Conservation (phyloP, 2,888 invertebrate genomes). For the Gastracanthus pulcherrimus region DNA sequence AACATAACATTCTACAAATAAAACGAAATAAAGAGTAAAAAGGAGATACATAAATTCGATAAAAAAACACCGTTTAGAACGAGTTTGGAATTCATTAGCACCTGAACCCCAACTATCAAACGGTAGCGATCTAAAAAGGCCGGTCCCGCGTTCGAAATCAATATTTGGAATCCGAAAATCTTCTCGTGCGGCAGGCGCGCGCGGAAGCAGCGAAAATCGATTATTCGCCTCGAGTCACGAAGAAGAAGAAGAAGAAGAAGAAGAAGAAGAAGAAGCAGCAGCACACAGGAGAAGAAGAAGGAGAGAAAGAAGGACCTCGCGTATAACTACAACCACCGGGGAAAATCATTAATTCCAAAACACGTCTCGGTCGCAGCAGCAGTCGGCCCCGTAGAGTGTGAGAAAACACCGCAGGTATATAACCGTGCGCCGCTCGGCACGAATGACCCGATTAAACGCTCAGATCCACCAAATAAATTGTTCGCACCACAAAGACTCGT, state of each 20-base stretch:
- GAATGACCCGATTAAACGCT: constrained; percentile 49
- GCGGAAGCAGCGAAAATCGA: constrained; percentile 42
- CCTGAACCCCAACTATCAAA: not conserved
- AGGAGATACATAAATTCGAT: not conserved
- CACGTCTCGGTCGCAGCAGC: not conserved
- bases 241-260: not conserved
- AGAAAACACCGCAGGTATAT: constrained; percentile 44
- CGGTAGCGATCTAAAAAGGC: constrained; percentile 31
- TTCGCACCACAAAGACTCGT: constrained; percentile 6
- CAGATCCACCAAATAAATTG: constrained; percentile 24
- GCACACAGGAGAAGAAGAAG: not conserved
- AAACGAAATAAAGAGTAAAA: not conserved
- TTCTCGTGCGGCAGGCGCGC: not conserved
- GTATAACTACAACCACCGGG: not conserved
- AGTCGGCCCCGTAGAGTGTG: constrained; percentile 38
- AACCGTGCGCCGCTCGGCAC: not conserved
- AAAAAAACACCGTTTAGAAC: not conserved
- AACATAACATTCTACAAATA: not conserved
- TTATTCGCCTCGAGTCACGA: not conserved
- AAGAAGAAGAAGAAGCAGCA: not conserved
- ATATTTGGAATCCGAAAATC: constrained; percentile 36
- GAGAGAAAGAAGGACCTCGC: not conserved
- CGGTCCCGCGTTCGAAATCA: constrained; percentile 14
- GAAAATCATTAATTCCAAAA: constrained; percentile 55
- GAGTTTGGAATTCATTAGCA: constrained; percentile 1